Percentiles rank a stretch among this genome's conserved stretches.
These are phyloP conservation scores for Dynastes tityus DNA, from an alignment of 2,888 invertebrate genomes.

Conservation along the genomic window DNA sequence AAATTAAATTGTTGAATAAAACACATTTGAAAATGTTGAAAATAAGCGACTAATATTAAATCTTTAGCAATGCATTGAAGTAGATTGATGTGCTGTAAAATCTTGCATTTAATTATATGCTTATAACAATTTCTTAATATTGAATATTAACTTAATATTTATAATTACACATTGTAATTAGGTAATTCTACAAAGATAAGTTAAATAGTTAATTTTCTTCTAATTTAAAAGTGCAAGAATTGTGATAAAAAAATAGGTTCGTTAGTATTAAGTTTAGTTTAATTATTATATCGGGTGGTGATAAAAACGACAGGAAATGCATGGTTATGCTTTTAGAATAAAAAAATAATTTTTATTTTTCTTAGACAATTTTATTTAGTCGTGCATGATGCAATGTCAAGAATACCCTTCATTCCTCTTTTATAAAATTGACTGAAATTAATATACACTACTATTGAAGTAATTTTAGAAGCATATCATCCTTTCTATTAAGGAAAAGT, in stretches of 20 bases:
- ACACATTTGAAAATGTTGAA: neutral
- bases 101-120: neutral
- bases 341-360: neutral
- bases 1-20: too few species aligned
- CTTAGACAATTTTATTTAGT: neutral
- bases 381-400: neutral
- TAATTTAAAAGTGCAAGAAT: slow-evolving; percentile 29
- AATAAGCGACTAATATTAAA: neutral
- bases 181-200: slow-evolving; percentile 14
- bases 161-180: slow-evolving; percentile 1
- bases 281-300: slow-evolving; percentile 12
- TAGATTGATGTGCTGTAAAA: neutral
- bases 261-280: slow-evolving; percentile 17
- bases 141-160: neutral
- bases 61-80: neutral
- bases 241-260: slow-evolving; percentile 41
- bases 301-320: slow-evolving; percentile 10
- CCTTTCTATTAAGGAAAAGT: neutral
- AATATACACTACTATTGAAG: slow-evolving; percentile 5
- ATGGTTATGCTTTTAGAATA: neutral
- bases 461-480: slow-evolving; percentile 21
- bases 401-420: neutral
- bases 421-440: slow-evolving; percentile 27
- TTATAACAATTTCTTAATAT: slow-evolving; percentile 3
- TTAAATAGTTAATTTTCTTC: slow-evolving; percentile 7